These are phyloP conservation scores for Mimachlamys varia DNA, from an alignment of 2,888 invertebrate species.

Conservation along the genomic window DNA sequence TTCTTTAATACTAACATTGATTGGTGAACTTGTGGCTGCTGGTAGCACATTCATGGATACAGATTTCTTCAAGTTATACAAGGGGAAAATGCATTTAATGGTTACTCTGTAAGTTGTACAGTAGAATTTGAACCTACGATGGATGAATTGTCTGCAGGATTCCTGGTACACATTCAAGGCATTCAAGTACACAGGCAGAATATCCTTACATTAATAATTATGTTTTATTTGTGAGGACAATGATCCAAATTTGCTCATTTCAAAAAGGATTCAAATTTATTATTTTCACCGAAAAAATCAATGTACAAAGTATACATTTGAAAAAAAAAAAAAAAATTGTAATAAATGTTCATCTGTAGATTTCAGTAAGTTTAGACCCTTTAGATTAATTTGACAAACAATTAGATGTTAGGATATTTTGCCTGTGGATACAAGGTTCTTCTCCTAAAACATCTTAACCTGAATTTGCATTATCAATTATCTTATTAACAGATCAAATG, in stretches of 20 bases:
- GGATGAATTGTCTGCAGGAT: not conserved
- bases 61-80: no score
- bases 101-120: not conserved
- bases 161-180: not conserved
- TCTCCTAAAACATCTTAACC: not conserved
- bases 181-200: not conserved
- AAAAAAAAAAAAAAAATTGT: no score
- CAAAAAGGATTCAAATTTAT: no score
- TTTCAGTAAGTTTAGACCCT: no score
- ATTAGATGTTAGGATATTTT: not conserved
- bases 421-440: not conserved
- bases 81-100: not conserved
- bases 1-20: not conserved
- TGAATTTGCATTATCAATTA: not conserved
- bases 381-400: not conserved
- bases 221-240: no score
- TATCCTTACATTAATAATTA: not conserved
- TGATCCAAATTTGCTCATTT: no score
- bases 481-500: slow-evolving; percentile 24
- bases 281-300: no score
- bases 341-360: no score
- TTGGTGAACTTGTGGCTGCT: not conserved
- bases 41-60: not conserved
- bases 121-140: not conserved
- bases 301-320: no score